Evolutionary conservation across 2,113 vertebrate species (phyloP).

Genomic region (rabbit (Oryctolagus cuniculus)): mOryCun1.1 NC_091440.1:60745501-60746000

Average conservation of each 20-base stretch:
- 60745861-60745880: no score
- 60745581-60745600: background rate
- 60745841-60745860: no score
- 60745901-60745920: no score
- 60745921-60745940: no score
- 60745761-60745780: background rate
- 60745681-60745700: background rate
- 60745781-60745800: fast-evolving
- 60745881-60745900: no score
- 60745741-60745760: background rate
- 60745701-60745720: background rate
- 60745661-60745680: background rate
- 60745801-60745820: background rate
- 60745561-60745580: slow-evolving; percentile 7
- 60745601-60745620: slow-evolving; percentile 8
- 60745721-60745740: no score
- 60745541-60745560: background rate
- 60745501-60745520: background rate
- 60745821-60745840: background rate
- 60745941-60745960: no score
- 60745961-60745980: no score
- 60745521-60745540: background rate
- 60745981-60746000: no score
- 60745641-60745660: background rate
- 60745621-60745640: background rate